Base-by-base conservation (phyloP, 2,888 invertebrate genomes). In the Dasypogon diadema region DNA sequence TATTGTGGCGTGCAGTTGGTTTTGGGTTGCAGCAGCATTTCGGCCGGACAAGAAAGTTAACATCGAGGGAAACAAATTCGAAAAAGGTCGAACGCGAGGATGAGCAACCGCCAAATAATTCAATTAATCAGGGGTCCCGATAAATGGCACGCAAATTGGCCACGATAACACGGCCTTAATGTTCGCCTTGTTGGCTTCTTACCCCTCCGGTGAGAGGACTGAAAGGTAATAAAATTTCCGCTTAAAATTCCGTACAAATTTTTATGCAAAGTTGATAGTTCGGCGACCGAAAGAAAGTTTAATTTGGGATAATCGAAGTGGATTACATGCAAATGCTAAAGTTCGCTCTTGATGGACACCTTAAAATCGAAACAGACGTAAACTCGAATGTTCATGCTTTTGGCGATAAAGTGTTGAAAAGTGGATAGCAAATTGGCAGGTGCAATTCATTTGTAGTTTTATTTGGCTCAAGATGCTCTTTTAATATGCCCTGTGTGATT, bases 81-180 rank as follows among this genome's bases (percentile, higher is more conserved):
- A 26, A 63, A 22, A 18, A 63, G 21, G 21, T 2, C 10, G 21
- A 34, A 22, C 5, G 14, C 21, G 46, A 24, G 16, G 24, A 56
- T 58, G 24, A 18, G 5, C 56, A 24, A 26, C 58, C 12, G 46
- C 18, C 14, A 21, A 58, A 58, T 58, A 58, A 58, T 73, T 46
- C 73, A 73, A 56, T 73, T 73, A 73, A 73, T 73, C 73, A 73
- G 2, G 10, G 12, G 10, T 12, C 6, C 16, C 37, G 73, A 73
- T 56, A 73, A 73, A 56, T 56, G 21, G 46, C 22, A 73, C 72
- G 72, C 73, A 56, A 73, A 73, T 73, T 56, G 16, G 30, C 10
- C 2, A 12, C 12, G 18, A 73, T 73, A 73, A 58, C n/a, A 56
- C 5, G 42, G n/a, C n/a, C 42, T 42, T 46, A 56, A 16, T 42